Base-by-base conservation (phyloP, 2,113 vertebrate genomes). In the Larimichthys polyactis region DNA sequence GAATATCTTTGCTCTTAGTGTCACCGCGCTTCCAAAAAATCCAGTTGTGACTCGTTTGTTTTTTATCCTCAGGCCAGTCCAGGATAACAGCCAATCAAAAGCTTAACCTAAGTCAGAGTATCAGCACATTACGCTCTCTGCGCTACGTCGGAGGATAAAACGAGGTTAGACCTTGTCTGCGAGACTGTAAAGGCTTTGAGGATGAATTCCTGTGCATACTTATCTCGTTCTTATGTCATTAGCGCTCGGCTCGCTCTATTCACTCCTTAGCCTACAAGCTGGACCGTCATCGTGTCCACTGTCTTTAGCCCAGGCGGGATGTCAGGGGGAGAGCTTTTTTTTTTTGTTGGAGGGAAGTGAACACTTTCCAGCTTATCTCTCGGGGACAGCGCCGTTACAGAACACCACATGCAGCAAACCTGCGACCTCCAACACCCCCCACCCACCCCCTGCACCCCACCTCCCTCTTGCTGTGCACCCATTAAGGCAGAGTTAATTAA, bases 401-500 rank as follows among this genome's bases (percentile, higher is more conserved):
- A 82, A 62, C 68, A 3, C 62, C 66, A 78, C 81, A 76, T 72
- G 81, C 82, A 29, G 68, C 81, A 88, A 91, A 89, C 79, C 86
- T 85, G 71, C 63, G 29, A 87, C 83, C 85, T 82, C 78, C 80
- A 82, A 46, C 78, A 63, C 17, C 64, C 63, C 27, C 24, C 67
- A 36, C 36, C 36, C 80, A 63, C 17, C 64, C 67, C 36, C 74
- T 17, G 67, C 58, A 71, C 84, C n/a, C 65, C 51, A 69, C 67
- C 68, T 70, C 82, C 27, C n/a, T 79, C 89, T 89, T 83, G 89
- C 89, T 90, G 92, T 90, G 89, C 89, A 85, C 81, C 87, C 86
- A 93, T 94, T 94, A 94, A 92, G 85, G 89, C 83, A 81, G 86
- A 92, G 88, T 94, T 95, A 94, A 95, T 94, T 95, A 94, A 95